Base-by-base conservation (phyloP, 2,113 vertebrate genomes). In the Pantherophis guttatus region DNA sequence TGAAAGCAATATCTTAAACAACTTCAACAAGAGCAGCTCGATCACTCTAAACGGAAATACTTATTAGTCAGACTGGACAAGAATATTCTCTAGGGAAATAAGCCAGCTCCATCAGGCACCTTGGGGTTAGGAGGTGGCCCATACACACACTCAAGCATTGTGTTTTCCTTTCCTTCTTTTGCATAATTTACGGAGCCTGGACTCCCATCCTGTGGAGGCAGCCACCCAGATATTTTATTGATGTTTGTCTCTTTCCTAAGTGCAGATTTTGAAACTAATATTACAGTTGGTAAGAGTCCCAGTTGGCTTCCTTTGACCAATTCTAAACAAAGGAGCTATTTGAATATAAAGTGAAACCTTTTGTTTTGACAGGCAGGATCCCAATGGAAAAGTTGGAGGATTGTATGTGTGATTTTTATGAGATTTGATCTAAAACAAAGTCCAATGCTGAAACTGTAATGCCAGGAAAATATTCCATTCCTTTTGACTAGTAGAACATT, bases 281-380 rank as follows among this genome's bases (percentile, higher is more conserved):
- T 93, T 94, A 95, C 87, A 0, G 0, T 62, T 95, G 92, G 88
- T 97, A 95, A 95, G 94, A 95, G 94, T 94, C 94, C 94, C 95
- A 96, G 89, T 17, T 0, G 1, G 85, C 90, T 93, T 94, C 94
- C 91, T 96, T 95, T 97, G 95, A 90, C 88, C 5, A 70, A 91
- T 62, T 94, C 94, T 95, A 92, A 96, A 96, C 94, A 96, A 95
- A 92, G 94, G 95, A 94, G 53, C 93, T 92, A 95, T 95, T 94
- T 97, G 95, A 96, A 95, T 95, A 97, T 90, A 94, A 97, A 96
- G 93, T 91, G 90, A 96, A 96, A 95, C 88, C 94, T 97, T 96
- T 96, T 94, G 94, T 96, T 97, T 96, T 95, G 96, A 97, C 96
- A 97, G 95, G 91, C 94, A 81, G 52, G 94, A 81, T 95, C 96